These are phyloP conservation scores for Pyrocoelia pectoralis DNA, from an alignment of 2,888 invertebrate genomes.

Conservation along the genomic window DNA sequence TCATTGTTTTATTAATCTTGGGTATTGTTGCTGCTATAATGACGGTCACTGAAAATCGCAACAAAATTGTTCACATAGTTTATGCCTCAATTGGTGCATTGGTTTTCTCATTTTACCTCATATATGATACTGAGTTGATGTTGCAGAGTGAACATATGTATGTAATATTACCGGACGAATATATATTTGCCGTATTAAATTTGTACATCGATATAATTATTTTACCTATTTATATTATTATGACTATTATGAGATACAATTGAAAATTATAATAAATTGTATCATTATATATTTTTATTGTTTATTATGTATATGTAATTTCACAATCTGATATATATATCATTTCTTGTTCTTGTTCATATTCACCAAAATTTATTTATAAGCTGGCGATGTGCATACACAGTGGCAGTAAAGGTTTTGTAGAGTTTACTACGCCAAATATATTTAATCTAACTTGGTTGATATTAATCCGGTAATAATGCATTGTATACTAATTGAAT, in stretches of 20 bases:
- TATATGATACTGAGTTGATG: constrained; percentile 94
- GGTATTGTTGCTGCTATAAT: constrained; percentile 73
- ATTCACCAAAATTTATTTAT: too few species aligned
- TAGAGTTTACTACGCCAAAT: neutral
- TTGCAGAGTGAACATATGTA: constrained; percentile 95
- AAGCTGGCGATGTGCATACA: too few species aligned
- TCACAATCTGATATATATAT: neutral
- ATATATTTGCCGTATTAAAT: constrained; percentile 91
- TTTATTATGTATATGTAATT: neutral
- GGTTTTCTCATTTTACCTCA: constrained; percentile 86
- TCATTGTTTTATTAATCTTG: constrained; percentile 79
- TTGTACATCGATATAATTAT: constrained; percentile 90
- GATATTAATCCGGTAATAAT: too few species aligned
- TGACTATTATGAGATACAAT: constrained; percentile 5
- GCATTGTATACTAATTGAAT: too few species aligned
- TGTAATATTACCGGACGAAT: constrained; percentile 90
- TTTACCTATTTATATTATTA: constrained; percentile 86
- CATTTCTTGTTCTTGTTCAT: too few species aligned
- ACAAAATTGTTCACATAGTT: constrained; percentile 69
- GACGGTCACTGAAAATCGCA: constrained; percentile 17
- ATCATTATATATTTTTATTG: neutral
- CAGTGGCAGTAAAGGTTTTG: too few species aligned
- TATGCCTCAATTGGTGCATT: constrained; percentile 89
- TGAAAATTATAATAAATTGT: neutral
- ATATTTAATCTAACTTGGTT: too few species aligned